Evolutionary conservation across 2,888 invertebrate species (phyloP).

Genomic region (Conistra vaccinii): DNA sequence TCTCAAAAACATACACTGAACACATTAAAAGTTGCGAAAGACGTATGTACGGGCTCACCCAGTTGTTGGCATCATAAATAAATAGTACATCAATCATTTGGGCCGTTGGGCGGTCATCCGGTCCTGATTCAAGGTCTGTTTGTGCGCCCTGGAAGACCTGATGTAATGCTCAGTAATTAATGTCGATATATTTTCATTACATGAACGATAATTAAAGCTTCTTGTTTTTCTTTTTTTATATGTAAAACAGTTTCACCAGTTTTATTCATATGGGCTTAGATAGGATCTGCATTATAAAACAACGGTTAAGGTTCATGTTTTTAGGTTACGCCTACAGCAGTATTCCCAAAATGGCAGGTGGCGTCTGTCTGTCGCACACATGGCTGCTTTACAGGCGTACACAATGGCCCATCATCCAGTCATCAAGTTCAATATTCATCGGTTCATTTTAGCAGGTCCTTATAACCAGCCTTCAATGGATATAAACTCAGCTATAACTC

Average conservation of each 20-base stretch:
- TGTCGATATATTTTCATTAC: conserved; percentile 22
- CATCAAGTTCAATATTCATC: conserved; percentile 24
- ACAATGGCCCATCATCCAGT: conserved; percentile 52
- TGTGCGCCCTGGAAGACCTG: conserved; percentile 60
- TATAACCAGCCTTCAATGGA: background rate
- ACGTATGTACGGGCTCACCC: conserved; percentile 38
- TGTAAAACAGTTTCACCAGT: conserved; percentile 2
- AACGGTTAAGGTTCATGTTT: conserved; percentile 20
- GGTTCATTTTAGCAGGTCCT: conserved; percentile 21
- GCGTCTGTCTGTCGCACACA: conserved; percentile 58
- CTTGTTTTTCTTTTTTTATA: background rate
- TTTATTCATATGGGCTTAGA: conserved; percentile 17
- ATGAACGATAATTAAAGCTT: conserved; percentile 8
- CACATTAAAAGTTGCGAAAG: conserved; percentile 61
- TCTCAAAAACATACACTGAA: conserved; percentile 28
- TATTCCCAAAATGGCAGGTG: conserved; percentile 48
- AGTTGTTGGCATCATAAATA: conserved; percentile 59
- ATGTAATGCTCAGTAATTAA: conserved; percentile 52
- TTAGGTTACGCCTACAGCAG: conserved; percentile 46
- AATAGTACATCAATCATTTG: conserved; percentile 61
- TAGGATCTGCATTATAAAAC: conserved; percentile 15
- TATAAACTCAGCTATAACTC: conserved; percentile 11
- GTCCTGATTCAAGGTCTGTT: conserved; percentile 61
- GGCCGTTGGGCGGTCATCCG: conserved; percentile 50
- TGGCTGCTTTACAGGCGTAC: conserved; percentile 36